Percentiles rank a stretch among this genome's conserved stretches.
Evolutionary conservation across 2,113 vertebrate genomes (phyloP).

Genomic region (Embiotoca jacksoni): DNA sequence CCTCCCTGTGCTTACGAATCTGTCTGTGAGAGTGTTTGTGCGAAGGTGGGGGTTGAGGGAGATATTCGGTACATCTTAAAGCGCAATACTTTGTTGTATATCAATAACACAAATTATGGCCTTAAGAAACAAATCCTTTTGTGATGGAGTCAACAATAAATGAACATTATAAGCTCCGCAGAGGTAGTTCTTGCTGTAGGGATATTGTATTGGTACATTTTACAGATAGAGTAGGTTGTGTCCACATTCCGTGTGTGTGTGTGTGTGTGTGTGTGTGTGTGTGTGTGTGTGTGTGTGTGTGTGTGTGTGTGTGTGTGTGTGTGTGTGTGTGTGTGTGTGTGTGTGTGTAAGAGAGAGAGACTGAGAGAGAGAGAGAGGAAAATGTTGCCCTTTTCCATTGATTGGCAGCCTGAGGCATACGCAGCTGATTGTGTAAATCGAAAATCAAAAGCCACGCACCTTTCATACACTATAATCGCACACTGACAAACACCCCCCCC

Average conservation of each 20-base stretch:
- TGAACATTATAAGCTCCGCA: background rate
- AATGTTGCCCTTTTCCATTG: conserved; percentile 17
- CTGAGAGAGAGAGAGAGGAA: background rate
- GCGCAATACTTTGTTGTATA: background rate
- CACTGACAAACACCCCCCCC: background rate
- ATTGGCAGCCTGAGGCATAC: conserved; percentile 39
- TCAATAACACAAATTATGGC: background rate
- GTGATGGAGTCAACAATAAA: background rate
- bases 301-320: background rate
- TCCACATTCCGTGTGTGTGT: background rate
- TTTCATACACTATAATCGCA: conserved; percentile 37
- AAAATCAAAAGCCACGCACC: conserved; percentile 51
- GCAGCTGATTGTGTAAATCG: conserved; percentile 54
- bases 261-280: background rate
- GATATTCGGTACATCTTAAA: background rate
- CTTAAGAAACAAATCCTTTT: background rate
- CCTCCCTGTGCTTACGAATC: conserved; percentile 26
- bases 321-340: background rate
- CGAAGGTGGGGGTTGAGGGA: background rate
- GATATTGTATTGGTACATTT: background rate
- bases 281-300: background rate
- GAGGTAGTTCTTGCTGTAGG: background rate
- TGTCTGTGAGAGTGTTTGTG: background rate
- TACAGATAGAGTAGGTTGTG: conserved; percentile 6
- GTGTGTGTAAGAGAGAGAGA: background rate